Conservation (phyloP, 2,113 vertebrate genomes). For the Cavia aperea region DNA sequence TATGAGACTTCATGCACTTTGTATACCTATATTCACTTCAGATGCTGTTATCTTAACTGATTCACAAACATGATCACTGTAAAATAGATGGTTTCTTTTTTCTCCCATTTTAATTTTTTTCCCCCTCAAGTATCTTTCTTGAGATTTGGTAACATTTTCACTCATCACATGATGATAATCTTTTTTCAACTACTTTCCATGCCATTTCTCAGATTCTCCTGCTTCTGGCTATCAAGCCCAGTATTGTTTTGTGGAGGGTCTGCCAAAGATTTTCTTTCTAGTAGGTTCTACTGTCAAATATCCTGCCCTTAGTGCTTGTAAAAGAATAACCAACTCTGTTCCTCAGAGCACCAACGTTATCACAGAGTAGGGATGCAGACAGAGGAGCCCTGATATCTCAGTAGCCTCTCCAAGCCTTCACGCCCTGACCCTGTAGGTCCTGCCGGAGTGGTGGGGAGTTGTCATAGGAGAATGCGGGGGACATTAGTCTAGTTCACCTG, state of each 20-base stretch:
- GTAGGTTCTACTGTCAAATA: not conserved
- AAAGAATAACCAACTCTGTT: not conserved
- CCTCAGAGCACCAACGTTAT: not conserved
- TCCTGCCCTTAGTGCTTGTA: slow-evolving; percentile 1
- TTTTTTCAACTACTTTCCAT: slow-evolving; percentile 14
- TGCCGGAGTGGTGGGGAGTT: not conserved
- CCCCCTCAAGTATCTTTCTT: not conserved
- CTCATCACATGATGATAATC: not conserved
- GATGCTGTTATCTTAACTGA: slow-evolving; percentile 33
- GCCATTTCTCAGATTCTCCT: slow-evolving; percentile 24
- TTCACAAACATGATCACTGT: slow-evolving; percentile 9
- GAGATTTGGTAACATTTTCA: not conserved
- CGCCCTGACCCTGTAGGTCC: not conserved
- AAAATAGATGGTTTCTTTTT: not conserved
- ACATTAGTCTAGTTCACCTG: not conserved
- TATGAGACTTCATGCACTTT: not conserved
- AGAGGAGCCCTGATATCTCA: not conserved
- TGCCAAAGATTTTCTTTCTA: not conserved
- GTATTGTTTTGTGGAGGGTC: slow-evolving; percentile 18
- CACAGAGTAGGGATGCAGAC: not conserved
- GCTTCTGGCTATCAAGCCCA: not conserved
- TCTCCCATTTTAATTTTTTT: not conserved
- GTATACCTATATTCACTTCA: slow-evolving; percentile 5
- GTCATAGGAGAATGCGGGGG: not conserved
- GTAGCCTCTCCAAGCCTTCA: not conserved